Evolutionary conservation across 2,113 vertebrate species (phyloP).

Genomic region (Zeus faber): DNA sequence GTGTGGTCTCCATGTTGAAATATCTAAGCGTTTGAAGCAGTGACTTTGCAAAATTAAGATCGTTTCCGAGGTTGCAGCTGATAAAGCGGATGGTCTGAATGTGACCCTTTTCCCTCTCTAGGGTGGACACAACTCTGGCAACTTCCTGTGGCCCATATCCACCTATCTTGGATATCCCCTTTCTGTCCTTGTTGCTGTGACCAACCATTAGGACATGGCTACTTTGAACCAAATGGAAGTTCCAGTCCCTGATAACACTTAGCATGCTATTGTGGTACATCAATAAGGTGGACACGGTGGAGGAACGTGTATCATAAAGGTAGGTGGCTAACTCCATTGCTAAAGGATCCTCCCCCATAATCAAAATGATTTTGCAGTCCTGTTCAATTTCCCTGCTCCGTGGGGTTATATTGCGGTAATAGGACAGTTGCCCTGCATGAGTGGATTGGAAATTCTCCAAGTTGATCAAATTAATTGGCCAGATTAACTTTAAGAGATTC

Average conservation of each 20-base stretch:
- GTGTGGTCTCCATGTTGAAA: conserved; percentile 26
- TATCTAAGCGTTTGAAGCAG: conserved; percentile 41
- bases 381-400: neutral
- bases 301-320: conserved; percentile 44
- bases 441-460: neutral
- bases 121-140: conserved; percentile 25
- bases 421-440: neutral
- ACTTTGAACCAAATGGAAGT: neutral
- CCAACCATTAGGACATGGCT: conserved; percentile 49
- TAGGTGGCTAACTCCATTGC: conserved; percentile 44
- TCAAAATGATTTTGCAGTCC: conserved; percentile 44
- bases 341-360: conserved; percentile 50
- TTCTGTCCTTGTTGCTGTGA: conserved; percentile 34
- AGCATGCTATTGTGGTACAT: conserved; percentile 41
- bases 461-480: neutral
- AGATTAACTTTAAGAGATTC: neutral
- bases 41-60: conserved; percentile 39
- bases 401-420: neutral
- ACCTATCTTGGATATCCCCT: conserved; percentile 25
- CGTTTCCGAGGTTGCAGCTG: conserved; percentile 54
- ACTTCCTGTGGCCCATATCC: conserved; percentile 47
- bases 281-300: conserved; percentile 45
- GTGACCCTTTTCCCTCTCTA: conserved; percentile 13
- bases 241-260: conserved; percentile 24
- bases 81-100: conserved; percentile 41